Conservation (phyloP, 2,888 invertebrate species). For the Melieria omissa region DNA sequence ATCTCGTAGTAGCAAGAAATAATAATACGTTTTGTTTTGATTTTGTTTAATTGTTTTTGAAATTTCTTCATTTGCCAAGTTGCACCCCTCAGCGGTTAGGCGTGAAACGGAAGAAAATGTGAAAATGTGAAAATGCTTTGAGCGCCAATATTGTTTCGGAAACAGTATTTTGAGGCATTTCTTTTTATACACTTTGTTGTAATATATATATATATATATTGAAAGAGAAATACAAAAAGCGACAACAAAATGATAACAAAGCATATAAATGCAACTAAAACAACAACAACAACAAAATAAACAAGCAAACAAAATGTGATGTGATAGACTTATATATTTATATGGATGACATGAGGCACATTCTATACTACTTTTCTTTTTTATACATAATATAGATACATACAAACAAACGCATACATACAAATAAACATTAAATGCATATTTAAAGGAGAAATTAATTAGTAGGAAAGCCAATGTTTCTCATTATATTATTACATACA, state of each 20-base stretch:
- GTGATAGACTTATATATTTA: slow-evolving; percentile 62
- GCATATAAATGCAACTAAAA: slow-evolving; percentile 30
- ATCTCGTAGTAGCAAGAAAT: slow-evolving; percentile 44
- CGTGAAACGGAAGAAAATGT: slow-evolving; percentile 27
- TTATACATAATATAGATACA: slow-evolving; percentile 9
- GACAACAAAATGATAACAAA: slow-evolving; percentile 35
- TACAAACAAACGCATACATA: background rate
- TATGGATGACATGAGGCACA: slow-evolving; percentile 66
- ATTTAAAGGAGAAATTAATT: too few species aligned
- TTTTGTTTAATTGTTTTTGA: slow-evolving; percentile 43
- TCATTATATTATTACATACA: too few species aligned
- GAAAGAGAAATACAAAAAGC: slow-evolving; percentile 36
- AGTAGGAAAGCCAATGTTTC: too few species aligned
- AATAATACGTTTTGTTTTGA: slow-evolving; percentile 32
- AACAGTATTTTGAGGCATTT: slow-evolving; percentile 46
- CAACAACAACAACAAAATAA: slow-evolving; percentile 36
- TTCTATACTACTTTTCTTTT: slow-evolving; percentile 44
- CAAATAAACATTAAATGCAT: background rate
- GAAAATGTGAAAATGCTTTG: slow-evolving; percentile 18
- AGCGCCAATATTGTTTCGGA: slow-evolving; percentile 26
- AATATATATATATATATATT: slow-evolving; percentile 41
- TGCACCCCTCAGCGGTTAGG: too few species aligned
- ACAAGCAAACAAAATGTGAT: slow-evolving; percentile 59
- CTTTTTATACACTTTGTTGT: slow-evolving; percentile 30
- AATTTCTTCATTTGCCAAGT: slow-evolving; percentile 7